Evolutionary conservation across 64 coral and sea anemone species (phyloP).

Genomic region (Pocillopora damicornis): DNA sequence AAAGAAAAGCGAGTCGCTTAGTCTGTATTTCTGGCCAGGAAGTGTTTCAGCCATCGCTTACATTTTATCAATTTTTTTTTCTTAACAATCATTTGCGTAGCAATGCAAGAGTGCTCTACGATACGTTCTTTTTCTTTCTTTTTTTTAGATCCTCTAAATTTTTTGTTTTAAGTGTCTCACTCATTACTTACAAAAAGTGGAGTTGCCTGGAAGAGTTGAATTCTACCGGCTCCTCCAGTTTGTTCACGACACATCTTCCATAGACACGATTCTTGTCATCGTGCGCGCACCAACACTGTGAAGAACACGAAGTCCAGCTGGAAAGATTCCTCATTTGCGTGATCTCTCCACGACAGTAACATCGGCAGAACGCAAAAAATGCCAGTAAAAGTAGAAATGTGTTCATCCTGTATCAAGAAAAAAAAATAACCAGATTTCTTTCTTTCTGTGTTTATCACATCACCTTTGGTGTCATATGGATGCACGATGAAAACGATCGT

Average conservation of each 20-base stretch:
- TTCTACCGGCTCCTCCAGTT: not conserved
- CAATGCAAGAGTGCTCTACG: no score
- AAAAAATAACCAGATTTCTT: not conserved
- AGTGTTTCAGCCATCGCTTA: no score
- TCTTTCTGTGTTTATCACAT: no score
- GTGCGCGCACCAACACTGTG: not conserved
- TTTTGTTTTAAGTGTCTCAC: not conserved
- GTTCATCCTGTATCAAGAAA: not conserved
- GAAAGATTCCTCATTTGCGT: not conserved
- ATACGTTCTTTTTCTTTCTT: not conserved
- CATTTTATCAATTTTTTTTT: no score
- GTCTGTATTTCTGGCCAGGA: no score
- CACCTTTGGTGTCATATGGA: no score
- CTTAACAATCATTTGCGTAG: no score
- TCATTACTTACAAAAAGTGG: conserved; percentile 14
- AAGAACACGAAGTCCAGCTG: conserved; percentile 15
- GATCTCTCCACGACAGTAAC: not conserved
- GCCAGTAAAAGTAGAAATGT: not conserved
- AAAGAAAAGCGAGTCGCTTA: no score
- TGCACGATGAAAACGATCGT: no score
- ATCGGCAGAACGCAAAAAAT: not conserved
- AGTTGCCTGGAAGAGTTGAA: conserved; percentile 14
- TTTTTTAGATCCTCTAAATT: not conserved
- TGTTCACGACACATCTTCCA: not conserved
- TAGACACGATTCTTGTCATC: conserved; percentile 1